phyloP scores from a whole-genome alignment of 1,140 invertebrate species.

The Drosophila saltans region DNA sequence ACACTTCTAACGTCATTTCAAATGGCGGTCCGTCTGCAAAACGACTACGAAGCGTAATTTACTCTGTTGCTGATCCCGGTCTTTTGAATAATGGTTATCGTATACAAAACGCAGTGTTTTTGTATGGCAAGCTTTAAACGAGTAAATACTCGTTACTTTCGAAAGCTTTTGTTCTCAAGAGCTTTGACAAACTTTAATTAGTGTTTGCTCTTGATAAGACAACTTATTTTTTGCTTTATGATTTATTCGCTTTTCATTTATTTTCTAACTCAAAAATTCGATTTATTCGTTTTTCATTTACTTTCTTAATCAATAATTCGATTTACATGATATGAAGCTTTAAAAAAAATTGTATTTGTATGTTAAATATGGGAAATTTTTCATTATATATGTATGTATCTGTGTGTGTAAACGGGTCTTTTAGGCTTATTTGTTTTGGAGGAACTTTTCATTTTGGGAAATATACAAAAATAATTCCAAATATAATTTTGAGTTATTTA shows the following conservation, averaged over 20 bases:
- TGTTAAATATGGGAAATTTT: neutral
- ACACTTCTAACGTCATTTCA: constrained; percentile 34
- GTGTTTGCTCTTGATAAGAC: no score
- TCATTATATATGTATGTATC: neutral
- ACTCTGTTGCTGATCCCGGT: constrained; percentile 45
- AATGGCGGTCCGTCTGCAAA: constrained; percentile 21
- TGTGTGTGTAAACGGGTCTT: constrained; percentile 4
- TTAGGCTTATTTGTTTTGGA: constrained; percentile 20
- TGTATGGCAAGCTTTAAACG: constrained; percentile 46
- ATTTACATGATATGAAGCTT: constrained; percentile 47
- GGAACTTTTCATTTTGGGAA: constrained; percentile 36
- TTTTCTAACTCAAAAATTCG: constrained; percentile 24
- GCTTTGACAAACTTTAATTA: constrained; percentile 46
- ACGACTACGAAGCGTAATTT: constrained; percentile 25
- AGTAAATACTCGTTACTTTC: constrained; percentile 17
- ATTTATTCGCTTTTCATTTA: no score
- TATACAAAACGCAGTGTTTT: constrained; percentile 46
- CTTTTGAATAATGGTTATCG: constrained; percentile 57
- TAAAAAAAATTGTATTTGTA: constrained; percentile 23
- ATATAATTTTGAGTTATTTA: constrained; percentile 55
- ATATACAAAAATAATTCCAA: constrained; percentile 35
- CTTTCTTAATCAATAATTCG: constrained; percentile 65
- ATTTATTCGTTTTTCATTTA: constrained; percentile 46
- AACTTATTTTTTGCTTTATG: constrained; percentile 7
- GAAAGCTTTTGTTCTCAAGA: constrained; percentile 29